Percentiles rank a stretch among this genome's conserved stretches.
phyloP scores from a whole-genome alignment of 1,140 invertebrate genomes.

The Achroia grisella region DNA sequence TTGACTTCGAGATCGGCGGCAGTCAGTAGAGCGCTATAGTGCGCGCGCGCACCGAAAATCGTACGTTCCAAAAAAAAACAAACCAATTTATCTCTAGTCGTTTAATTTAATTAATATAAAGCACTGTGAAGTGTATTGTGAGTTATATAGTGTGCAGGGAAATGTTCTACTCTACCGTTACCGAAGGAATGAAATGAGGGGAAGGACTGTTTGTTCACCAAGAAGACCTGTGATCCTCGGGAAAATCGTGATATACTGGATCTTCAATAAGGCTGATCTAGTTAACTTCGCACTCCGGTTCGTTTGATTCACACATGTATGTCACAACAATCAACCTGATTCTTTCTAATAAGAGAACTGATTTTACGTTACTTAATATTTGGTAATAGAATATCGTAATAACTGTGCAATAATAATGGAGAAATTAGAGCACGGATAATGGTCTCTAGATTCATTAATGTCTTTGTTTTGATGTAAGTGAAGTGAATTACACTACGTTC shows the following conservation, averaged over 20 bases:
- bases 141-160: neutral
- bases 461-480: no score
- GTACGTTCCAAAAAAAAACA: conserved; percentile 1
- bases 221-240: conserved; percentile 46
- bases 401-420: neutral
- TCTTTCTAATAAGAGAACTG: no score
- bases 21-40: conserved; percentile 23
- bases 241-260: conserved; percentile 47
- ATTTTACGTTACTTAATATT: neutral
- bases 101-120: neutral
- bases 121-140: conserved; percentile 1
- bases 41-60: conserved; percentile 15
- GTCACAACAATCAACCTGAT: no score
- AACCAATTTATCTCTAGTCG: neutral
- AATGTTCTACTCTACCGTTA: neutral
- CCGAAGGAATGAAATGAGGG: conserved; percentile 56
- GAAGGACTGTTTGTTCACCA: conserved; percentile 22
- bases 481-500: no score
- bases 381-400: neutral
- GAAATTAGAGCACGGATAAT: no score
- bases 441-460: no score
- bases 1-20: conserved; percentile 8
- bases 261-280: conserved; percentile 57
- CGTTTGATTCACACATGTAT: conserved; percentile 10
- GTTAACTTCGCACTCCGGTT: conserved; percentile 57